Evolutionary conservation across 2,797 vertebrate species (phyloP), one percentile per base, ranked within the genome.

Genomic region (Phrynocephalus vlangalii): DNA sequence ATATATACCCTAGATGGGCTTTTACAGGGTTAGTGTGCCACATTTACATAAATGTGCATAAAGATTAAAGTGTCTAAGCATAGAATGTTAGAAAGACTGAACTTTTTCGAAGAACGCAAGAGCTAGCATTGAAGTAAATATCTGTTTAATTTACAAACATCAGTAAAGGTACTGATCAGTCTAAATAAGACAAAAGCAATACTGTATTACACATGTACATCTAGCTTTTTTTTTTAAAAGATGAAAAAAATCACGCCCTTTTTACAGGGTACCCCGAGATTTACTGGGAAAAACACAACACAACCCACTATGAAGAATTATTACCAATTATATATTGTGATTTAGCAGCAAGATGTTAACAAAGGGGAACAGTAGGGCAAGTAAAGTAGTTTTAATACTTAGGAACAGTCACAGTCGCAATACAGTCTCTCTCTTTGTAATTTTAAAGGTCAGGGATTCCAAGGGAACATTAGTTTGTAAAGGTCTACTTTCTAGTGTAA

Each of bases 261-360:
- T 94, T 98, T 97, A 98, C 97, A 98, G 97, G 96, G 97, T 95
- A 97, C 97, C 97, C 97, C 95, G 94, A 95, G 93, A 94, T 97
- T 98, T 97, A 97, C 96, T 96, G 97, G 97, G 97, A 85, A 97
- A 97, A 82, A n/a, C 28, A 63, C 93, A 97, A 95, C 97, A 98
- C 97, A 96, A 97, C 97, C 97, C 97, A 97, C 98, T 98, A 98
- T 82, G 72, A 82, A 94, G 97, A 97, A 97, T 97, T 97, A 98
- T 97, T 96, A 98, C 95, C 93, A 96, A 96, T 91, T 97, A 97
- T 98, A 97, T 96, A 96, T 93, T 95, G 96, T 95, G 95, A 97
- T 98, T 99, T 99, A 99, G 99, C 98, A 99, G 98, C 99, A 99
- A 98, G 97, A 98, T 98, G 98, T 99, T 99, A 98, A 98, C 97